Percentiles rank a stretch among this genome's conserved stretches.
Evolutionary conservation across 2,888 invertebrate species (phyloP).

Genomic region (Venusia cambrica): DNA sequence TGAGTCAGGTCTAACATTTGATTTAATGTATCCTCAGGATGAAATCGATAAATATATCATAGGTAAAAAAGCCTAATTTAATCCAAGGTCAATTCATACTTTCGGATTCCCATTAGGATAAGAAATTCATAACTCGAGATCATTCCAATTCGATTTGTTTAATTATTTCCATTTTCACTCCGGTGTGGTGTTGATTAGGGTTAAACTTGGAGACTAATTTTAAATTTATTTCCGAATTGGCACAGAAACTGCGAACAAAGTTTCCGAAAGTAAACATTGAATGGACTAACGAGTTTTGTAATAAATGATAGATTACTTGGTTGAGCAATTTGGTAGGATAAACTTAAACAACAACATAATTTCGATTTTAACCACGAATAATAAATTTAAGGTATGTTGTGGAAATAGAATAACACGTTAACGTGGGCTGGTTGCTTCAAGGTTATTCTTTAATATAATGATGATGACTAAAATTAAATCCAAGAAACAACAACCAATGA

Average conservation of each 20-base stretch:
- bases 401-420: too few species aligned
- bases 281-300: conserved; percentile 10
- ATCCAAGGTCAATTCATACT: conserved; percentile 25
- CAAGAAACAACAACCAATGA: too few species aligned
- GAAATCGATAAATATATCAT: conserved; percentile 15
- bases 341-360: too few species aligned
- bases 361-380: too few species aligned
- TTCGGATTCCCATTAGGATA: conserved; percentile 27
- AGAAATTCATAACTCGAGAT: conserved; percentile 30
- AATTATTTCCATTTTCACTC: conserved; percentile 23
- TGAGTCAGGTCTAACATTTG: too few species aligned
- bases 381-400: too few species aligned
- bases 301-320: conserved; percentile 10
- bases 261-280: conserved; percentile 5
- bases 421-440: too few species aligned
- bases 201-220: conserved; percentile 17
- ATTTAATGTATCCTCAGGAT: too few species aligned
- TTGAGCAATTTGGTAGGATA: not conserved
- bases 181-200: conserved; percentile 14
- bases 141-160: conserved; percentile 31
- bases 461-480: too few species aligned
- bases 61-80: conserved; percentile 23
- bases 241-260: conserved; percentile 2
- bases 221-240: conserved; percentile 7
- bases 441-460: too few species aligned